Evolutionary conservation across 2,113 vertebrate genomes (phyloP).

Genomic region (Mohoua ochrocephala): DNA sequence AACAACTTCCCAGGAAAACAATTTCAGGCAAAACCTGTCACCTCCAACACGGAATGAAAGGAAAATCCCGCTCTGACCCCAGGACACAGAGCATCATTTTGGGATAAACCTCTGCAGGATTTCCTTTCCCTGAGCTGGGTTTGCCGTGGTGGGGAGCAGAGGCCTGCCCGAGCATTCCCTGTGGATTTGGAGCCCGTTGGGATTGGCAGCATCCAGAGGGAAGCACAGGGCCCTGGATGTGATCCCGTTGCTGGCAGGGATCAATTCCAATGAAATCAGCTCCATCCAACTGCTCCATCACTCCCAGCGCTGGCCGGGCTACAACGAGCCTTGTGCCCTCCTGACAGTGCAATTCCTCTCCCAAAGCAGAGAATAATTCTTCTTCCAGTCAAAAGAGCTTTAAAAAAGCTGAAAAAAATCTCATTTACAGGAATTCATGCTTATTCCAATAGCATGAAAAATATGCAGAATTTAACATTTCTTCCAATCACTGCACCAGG

Average conservation of each 20-base stretch:
- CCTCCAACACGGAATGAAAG: background rate
- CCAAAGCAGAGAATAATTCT: background rate
- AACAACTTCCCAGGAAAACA: no score
- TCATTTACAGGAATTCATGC: fast-evolving
- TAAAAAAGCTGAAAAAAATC: background rate
- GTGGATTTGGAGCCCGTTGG: background rate
- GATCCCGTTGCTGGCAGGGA: background rate
- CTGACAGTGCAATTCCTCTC: background rate
- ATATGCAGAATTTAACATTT: background rate
- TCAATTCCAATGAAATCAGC: background rate
- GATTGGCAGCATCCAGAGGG: background rate
- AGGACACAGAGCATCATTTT: background rate
- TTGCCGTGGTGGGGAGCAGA: background rate
- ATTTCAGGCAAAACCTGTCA: background rate
- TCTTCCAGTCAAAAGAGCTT: background rate
- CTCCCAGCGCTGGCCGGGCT: background rate
- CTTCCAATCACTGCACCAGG: background rate
- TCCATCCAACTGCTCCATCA: background rate
- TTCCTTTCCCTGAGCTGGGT: background rate
- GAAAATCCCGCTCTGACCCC: background rate
- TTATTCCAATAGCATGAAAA: fast-evolving
- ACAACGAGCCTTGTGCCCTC: background rate
- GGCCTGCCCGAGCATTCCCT: background rate
- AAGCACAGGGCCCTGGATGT: background rate
- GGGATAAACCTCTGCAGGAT: background rate